Base-by-base conservation (phyloP, 1,140 invertebrate genomes). In the Drosophila nigrodunni region DNA sequence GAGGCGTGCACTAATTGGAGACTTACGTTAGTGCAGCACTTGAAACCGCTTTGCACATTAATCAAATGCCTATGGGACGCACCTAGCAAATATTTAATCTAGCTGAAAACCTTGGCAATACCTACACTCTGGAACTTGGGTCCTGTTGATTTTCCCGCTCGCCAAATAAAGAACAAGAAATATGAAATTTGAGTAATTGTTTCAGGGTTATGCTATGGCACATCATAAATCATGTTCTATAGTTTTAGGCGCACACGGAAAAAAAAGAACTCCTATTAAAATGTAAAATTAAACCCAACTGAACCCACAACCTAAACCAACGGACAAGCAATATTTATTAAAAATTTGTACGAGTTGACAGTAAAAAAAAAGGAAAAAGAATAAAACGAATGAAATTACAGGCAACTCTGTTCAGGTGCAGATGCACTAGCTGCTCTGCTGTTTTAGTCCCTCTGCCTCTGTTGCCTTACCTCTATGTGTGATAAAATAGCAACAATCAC, bases 181-280 rank as follows among this genome's bases (percentile, higher is more conserved):
- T 81, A 83, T 85, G 81, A 89, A 89, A 89, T 89, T 89, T 89
- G 81, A 90, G 85, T 89, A 89, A 89, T 89, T 89, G 86, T 85
- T 30, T 83, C 55, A 60, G 80, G 85, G 80, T 89, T 74, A 71
- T 89, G 71, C 73, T 54, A 25, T 74, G 66, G 41, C 68, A 82
- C 72, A 79, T 85, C 86, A 89, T 89, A 89, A 89, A 89, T 89
- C 86, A 89, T 79, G 80, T 34, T 89, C 54, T 78, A 90, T 89
- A 89, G 86, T 89, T 89, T 89, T 89, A 89, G 85, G 77, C 80
- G 65, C 65, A 46, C 70, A 52, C 80, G 77, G 74, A 76, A 83
- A 85, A 71, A 30, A 21, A 83, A 80, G 68, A 30, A 30, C 25
- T 62, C 81, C 85, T 72, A 89, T 85, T 81, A 85, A 75, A 89